These are phyloP conservation scores for Iphiclides podalirius DNA, from an alignment of 2,888 invertebrate genomes.

Conservation along the genomic window DNA sequence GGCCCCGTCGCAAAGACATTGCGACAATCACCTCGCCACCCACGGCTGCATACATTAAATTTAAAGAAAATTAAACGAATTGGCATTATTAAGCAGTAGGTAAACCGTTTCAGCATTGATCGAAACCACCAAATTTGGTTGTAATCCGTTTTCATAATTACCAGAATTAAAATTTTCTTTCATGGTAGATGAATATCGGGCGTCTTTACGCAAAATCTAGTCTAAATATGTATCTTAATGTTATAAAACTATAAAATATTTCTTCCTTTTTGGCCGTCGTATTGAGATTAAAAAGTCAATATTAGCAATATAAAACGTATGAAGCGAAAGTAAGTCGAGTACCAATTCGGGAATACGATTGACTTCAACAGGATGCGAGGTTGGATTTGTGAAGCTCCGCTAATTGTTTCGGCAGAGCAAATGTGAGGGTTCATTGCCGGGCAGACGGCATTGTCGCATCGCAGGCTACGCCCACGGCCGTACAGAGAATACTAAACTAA, in stretches of 20 bases:
- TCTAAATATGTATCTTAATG: no score
- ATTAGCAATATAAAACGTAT: no score
- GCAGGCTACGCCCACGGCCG: constrained; percentile 22
- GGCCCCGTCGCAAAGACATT: constrained; percentile 23
- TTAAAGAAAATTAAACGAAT: constrained; percentile 17
- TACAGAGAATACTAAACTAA: neutral
- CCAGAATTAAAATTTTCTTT: no score
- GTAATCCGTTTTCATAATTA: no score
- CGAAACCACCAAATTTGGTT: constrained; percentile 6
- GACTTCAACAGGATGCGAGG: constrained; percentile 10
- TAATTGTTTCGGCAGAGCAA: constrained; percentile 74
- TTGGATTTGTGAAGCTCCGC: constrained; percentile 42
- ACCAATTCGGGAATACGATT: neutral
- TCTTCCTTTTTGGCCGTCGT: no score
- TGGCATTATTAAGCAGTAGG: constrained; percentile 13
- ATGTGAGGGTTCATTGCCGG: constrained; percentile 76
- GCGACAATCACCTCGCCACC: constrained; percentile 26
- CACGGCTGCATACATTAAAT: constrained; percentile 19
- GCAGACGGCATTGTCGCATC: constrained; percentile 28
- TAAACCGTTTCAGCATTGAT: constrained; percentile 10
- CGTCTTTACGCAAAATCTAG: no score
- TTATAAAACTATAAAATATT: no score
- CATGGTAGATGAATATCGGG: no score
- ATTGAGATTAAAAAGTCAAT: no score
- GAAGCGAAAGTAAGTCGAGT: no score